Base-by-base conservation (phyloP, 2,797 vertebrate genomes). In the Thaleichthys pacificus region DNA sequence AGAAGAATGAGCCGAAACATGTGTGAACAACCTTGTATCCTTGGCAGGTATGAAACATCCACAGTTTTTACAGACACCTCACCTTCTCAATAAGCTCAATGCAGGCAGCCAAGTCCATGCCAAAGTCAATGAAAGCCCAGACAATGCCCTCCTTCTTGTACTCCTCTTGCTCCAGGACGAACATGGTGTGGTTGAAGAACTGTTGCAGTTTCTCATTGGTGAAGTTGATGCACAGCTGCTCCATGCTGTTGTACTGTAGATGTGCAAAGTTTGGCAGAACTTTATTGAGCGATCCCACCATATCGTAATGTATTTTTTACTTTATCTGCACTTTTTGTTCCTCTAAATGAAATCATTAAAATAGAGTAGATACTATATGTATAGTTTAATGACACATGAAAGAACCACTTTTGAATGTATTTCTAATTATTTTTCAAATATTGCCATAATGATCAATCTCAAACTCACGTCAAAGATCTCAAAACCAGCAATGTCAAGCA, bases 21-120 rank as follows among this genome's bases (percentile, higher is more conserved):
- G 28, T 30, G 0, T 30, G 28, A 30, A 30, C 3, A 4, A 30
- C 28, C 28, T 30, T 30, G 28, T 30, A 30, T 30, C 28, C 28
- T 30, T 30, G 28, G 2, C 28, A 30, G 28, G 28, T 30, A 30
- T 30, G 28, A 30, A 4, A 30, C 4, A 30, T 30, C 28, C 28
- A 30, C 28, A 47, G 42, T 17, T 19, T 56, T 56, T 56, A n/a
- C 51, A 30, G 64, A 24, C 14, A 24, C 4, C 15, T 74, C 65
- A 92, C 92, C 91, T 93, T 91, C 82, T 93, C 86, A 83, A 88
- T 89, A 56, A 91, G 87, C 63, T 90, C 87, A 73, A 92, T 91
- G 82, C 84, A 84, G 38, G 88, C 87, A 82, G 88, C 81, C 83
- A 88, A 24, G 47, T 89, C 85, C 78, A 86, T 86, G 30, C 82